Conservation (phyloP, 2,888 invertebrate genomes). For the Parnassius orleans region DNA sequence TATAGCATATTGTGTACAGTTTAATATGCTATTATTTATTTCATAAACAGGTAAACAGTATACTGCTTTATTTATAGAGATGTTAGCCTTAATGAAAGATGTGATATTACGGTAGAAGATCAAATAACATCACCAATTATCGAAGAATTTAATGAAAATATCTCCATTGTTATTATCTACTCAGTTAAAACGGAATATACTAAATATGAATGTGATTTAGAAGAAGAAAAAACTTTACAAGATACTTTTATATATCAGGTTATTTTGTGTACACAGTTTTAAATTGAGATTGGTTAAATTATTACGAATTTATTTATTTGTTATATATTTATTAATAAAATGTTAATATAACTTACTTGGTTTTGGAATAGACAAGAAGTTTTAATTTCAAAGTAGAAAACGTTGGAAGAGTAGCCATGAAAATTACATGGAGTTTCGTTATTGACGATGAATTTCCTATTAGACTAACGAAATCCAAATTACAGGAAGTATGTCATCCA, state of each 20-base stretch:
- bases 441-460: constrained; percentile 68
- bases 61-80: constrained; percentile 41
- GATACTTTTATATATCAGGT: constrained; percentile 82
- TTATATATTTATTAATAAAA: too few relatives aligned
- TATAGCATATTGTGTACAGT: constrained; percentile 31
- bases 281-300: neutral
- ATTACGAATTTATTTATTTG: neutral
- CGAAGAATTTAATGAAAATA: constrained; percentile 42
- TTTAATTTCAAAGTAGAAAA: constrained; percentile 63
- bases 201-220: constrained; percentile 65
- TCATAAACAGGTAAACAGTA: neutral
- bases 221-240: constrained; percentile 61
- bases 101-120: constrained; percentile 51
- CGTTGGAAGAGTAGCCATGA: constrained; percentile 62
- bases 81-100: constrained; percentile 53
- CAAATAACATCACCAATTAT: constrained; percentile 40
- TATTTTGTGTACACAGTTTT: neutral
- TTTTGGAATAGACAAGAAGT: constrained; percentile 47
- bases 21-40: neutral
- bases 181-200: constrained; percentile 77
- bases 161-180: constrained; percentile 70
- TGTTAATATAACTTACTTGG: constrained; percentile 7
- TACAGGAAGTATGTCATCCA: constrained; percentile 33
- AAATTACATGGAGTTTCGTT: constrained; percentile 62
- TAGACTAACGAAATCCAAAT: constrained; percentile 52